Evolutionary conservation across 2,888 invertebrate genomes (phyloP).

Genomic region (Apoda limacodes): DNA sequence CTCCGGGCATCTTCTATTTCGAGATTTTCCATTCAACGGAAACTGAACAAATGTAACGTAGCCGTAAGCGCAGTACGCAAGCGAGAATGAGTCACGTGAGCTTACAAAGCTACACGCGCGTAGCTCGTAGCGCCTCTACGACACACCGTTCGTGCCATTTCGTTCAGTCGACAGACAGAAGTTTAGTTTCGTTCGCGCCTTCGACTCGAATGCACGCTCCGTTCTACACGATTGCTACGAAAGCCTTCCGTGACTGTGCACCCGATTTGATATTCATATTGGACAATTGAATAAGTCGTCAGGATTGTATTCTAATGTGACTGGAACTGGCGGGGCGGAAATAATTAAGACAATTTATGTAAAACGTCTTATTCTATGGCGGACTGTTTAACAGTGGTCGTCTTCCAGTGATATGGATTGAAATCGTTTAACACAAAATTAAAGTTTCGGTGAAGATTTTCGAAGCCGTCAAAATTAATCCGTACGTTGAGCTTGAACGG

Average conservation of each 20-base stretch:
- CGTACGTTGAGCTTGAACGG: constrained; percentile 51
- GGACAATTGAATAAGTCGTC: constrained; percentile 36
- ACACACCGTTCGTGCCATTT: constrained; percentile 28
- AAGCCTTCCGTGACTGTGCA: constrained; percentile 34
- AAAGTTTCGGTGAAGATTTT: no score
- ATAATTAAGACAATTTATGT: constrained; percentile 14
- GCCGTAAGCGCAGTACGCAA: not conserved
- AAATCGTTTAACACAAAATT: no score
- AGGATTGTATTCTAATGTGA: constrained; percentile 45
- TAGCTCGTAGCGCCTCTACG: constrained; percentile 53
- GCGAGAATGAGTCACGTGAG: constrained; percentile 39
- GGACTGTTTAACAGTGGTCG: constrained; percentile 20
- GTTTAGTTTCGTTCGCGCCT: constrained; percentile 41
- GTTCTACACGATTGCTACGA: constrained; percentile 14
- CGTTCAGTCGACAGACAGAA: constrained; percentile 24
- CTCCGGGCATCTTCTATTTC: constrained; percentile 17
- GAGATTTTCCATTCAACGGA: constrained; percentile 28
- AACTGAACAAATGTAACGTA: constrained; percentile 16
- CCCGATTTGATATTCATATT: constrained; percentile 42
- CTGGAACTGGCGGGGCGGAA: constrained; percentile 19
- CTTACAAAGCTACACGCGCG: constrained; percentile 39
- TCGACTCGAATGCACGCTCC: constrained; percentile 35
- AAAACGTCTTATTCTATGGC: constrained; percentile 14
- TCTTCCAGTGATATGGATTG: constrained; percentile 19
- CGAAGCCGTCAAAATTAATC: constrained; percentile 55